Evolutionary conservation across 2,888 invertebrate genomes (phyloP), one percentile per base, ranked within the genome.

Genomic region (Hybos culiciformis): DNA sequence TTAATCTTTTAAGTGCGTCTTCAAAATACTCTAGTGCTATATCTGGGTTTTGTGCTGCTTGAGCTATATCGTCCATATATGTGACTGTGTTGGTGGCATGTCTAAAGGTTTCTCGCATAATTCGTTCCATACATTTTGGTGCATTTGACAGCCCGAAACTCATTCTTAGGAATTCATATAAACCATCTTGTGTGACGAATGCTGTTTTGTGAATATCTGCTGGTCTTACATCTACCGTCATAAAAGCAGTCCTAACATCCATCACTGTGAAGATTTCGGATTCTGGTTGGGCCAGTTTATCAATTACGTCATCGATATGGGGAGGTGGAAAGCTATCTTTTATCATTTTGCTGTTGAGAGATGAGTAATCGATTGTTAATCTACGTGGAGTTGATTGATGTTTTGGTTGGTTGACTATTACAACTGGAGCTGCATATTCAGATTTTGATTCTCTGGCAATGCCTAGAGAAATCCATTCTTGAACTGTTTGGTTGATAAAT

Each of bases 381-480:
- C 43, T 17, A 12, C 36, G 20, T 33, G 34, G 38, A 11, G 38
- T 43, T 6, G 34, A 29, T 15, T 31, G 39, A 21, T 43, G 39
- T 3, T 39, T 18, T 19, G 43, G 39, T 12, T 40, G 44, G 23
- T 44, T 44, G 23, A 44, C 38, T 11, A 44, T 41, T 3, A 44
- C 44, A 14, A 38, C 41, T 2, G 44, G 44, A 14, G 40, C 24
- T 15, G 41, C 37, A 8, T 37, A 41, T 44, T 44, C 37, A 11
- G 41, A 44, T 31, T 31, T 15, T n/a, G 24, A 41, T 11, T 41
- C 33, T 44, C 37, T 23, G n/a, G 40, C 37, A 23, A 37, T 41
- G 21, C 20, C 17, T 11, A 37, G 32, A 20, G 21, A 14, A 20
- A 41, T 37, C 38, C 34, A 38, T 11, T 43, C 17, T 39, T 37